These are phyloP conservation scores for Pelecanus crispus DNA, from an alignment of 2,113 vertebrate genomes.

Conservation along the genomic window DNA sequence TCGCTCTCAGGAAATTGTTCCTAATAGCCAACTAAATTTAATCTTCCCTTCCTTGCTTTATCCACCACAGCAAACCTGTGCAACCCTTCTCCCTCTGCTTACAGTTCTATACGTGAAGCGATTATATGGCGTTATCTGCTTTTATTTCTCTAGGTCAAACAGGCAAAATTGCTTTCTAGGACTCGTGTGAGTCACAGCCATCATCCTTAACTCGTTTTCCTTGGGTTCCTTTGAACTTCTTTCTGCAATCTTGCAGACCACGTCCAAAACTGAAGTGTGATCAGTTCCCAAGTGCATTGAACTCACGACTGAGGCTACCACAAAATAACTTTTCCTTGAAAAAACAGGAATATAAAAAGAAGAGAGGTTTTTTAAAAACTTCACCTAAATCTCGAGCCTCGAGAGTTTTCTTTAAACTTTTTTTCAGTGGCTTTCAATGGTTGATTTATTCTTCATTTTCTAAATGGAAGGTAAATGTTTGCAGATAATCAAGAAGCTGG, in stretches of 20 bases:
- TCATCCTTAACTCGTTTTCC: neutral
- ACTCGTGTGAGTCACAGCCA: neutral
- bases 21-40: slow-evolving; percentile 57
- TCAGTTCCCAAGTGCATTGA: neutral
- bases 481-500: neutral
- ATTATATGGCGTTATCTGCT: neutral
- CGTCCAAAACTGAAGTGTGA: neutral
- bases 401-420: neutral
- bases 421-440: neutral
- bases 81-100: neutral
- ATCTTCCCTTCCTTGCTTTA: neutral
- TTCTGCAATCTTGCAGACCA: neutral
- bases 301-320: neutral
- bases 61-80: accelerated
- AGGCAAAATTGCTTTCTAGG: neutral
- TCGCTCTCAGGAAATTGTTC: slow-evolving; percentile 58
- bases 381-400: neutral
- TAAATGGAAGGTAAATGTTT: neutral
- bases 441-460: neutral
- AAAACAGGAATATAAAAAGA: neutral
- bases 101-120: accelerated
- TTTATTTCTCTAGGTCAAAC: neutral
- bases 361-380: neutral
- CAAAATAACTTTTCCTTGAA: neutral
- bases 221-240: neutral